Evolutionary conservation across 2,888 invertebrate genomes (phyloP).

Genomic region (Allygus modestus): DNA sequence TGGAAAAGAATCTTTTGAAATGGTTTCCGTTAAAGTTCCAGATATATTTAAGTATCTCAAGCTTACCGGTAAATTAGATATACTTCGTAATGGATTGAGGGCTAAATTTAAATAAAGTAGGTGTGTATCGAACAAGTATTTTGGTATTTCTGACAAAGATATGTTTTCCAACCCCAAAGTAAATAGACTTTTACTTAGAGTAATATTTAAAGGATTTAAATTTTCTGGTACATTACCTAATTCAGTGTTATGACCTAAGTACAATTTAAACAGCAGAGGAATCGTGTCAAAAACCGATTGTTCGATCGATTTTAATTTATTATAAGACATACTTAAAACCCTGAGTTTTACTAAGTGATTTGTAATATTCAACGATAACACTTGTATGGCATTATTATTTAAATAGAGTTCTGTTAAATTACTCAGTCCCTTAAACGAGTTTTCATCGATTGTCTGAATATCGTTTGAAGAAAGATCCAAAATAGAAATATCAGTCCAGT

Average conservation of each 20-base stretch:
- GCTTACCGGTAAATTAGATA: constrained; percentile 14
- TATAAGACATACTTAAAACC: constrained; percentile 33
- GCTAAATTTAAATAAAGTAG: constrained; percentile 42
- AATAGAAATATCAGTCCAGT: constrained; percentile 41
- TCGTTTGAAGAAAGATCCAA: constrained; percentile 49
- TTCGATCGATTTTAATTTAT: constrained; percentile 38
- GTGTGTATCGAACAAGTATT: constrained; percentile 26
- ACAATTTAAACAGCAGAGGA: constrained; percentile 35
- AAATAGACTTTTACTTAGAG: constrained; percentile 39
- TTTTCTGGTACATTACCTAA: constrained; percentile 19
- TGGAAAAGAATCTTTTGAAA: constrained; percentile 27
- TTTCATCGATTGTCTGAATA: constrained; percentile 28
- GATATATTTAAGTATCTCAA: constrained; percentile 48
- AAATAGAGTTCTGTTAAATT: constrained; percentile 34
- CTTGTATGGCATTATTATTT: constrained; percentile 27
- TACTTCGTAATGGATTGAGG: constrained; percentile 9
- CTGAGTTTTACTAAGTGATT: constrained; percentile 16
- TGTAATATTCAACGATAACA: constrained; percentile 48
- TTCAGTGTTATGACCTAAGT: constrained; percentile 34
- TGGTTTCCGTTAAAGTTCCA: constrained; percentile 15
- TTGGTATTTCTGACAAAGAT: constrained; percentile 16
- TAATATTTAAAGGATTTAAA: constrained; percentile 5
- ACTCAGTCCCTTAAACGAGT: constrained; percentile 36
- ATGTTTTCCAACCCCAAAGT: constrained; percentile 35
- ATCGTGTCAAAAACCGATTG: constrained; percentile 14